These are phyloP conservation scores for Gadopsis bispinosus DNA, from an alignment of 2,797 vertebrate species.

Conservation along the genomic window DNA sequence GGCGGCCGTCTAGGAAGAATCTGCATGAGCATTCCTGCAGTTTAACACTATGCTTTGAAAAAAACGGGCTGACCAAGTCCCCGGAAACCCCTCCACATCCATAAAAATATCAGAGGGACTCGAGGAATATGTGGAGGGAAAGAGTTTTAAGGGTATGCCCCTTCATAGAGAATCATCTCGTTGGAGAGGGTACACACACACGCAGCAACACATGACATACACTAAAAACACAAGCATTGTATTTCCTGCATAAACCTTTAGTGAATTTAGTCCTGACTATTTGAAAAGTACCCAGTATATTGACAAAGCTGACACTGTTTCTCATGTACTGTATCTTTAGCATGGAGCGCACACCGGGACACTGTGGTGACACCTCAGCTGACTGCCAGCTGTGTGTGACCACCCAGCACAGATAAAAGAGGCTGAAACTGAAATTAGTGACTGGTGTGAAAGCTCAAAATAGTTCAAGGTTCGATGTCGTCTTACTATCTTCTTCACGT, in stretches of 20 bases:
- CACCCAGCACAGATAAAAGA: slow-evolving; percentile 39
- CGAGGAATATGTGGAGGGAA: background rate
- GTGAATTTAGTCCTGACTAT: background rate
- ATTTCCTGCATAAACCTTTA: background rate
- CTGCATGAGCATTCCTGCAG: slow-evolving; percentile 79
- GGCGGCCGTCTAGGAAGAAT: slow-evolving; percentile 48
- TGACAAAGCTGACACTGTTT: background rate
- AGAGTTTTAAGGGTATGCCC: background rate
- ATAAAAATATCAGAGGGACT: slow-evolving; percentile 64
- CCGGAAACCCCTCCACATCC: slow-evolving; percentile 15
- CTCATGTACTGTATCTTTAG: slow-evolving; percentile 5
- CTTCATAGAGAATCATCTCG: slow-evolving; percentile 8
- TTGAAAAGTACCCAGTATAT: background rate
- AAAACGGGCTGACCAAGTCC: slow-evolving; percentile 38
- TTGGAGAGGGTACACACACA: slow-evolving; percentile 9
- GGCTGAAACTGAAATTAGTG: background rate
- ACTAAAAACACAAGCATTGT: background rate
- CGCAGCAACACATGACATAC: background rate
- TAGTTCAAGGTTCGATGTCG: background rate
- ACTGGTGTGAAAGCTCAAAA: background rate
- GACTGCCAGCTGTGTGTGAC: slow-evolving; percentile 48
- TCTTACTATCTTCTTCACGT: background rate
- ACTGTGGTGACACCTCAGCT: slow-evolving; percentile 45
- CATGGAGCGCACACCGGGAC: slow-evolving; percentile 37
- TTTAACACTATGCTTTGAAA: slow-evolving; percentile 76